Conservation (phyloP, 35 echinoderm and acorn worm genomes). For the Hemicentrotus pulcherrimus region DNA sequence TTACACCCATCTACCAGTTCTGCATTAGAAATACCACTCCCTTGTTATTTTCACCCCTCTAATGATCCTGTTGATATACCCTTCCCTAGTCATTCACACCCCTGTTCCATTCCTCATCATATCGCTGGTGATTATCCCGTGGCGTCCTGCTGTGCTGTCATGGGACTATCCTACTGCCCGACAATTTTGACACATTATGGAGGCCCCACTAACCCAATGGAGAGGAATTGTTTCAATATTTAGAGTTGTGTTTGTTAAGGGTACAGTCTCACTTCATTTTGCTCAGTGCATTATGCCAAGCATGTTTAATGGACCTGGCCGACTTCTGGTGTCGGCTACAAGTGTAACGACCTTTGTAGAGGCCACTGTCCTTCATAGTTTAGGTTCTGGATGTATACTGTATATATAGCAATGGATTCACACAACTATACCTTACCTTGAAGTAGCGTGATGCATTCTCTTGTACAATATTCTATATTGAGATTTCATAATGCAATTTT, state of each 20-base stretch:
- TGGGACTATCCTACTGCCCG: neutral
- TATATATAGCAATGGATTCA: neutral
- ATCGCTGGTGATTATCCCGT: neutral
- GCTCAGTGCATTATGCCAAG: neutral
- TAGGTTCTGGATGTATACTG: neutral
- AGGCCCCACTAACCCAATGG: neutral
- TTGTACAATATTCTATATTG: neutral
- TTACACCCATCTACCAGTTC: too few relatives aligned
- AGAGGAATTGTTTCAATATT: conserved; percentile 14
- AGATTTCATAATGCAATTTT: too few relatives aligned
- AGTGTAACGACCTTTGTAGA: neutral
- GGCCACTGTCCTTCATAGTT: neutral
- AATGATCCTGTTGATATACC: too few relatives aligned
- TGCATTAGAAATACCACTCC: too few relatives aligned
- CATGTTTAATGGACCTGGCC: neutral
- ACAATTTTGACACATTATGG: neutral
- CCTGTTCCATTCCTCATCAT: neutral
- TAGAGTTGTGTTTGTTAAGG: conserved; percentile 1
- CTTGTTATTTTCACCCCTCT: too few relatives aligned
- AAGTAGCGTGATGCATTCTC: neutral
- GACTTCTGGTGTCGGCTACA: neutral
- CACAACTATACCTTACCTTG: neutral
- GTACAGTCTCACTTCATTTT: neutral
- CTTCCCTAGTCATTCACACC: neutral
- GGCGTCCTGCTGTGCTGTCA: neutral